Evolutionary conservation across 2,797 vertebrate genomes (phyloP).

Genomic region (Glossophaga mutica): DNA sequence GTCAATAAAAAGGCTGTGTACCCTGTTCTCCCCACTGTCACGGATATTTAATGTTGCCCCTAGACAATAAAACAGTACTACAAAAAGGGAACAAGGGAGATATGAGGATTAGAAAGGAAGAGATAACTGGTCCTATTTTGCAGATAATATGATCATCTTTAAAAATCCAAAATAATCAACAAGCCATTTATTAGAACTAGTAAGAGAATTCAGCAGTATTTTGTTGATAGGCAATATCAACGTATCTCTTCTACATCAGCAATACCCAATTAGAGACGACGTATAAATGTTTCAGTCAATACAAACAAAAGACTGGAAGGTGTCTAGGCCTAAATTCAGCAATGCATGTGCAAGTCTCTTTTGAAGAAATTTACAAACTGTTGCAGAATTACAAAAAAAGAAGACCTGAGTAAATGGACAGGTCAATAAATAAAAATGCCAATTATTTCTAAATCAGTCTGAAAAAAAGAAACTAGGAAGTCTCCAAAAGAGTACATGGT

Average conservation of each 20-base stretch:
- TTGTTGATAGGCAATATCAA: background rate
- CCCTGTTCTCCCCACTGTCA: background rate
- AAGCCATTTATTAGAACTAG: background rate
- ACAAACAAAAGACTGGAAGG: background rate
- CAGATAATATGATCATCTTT: background rate
- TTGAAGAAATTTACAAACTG: conserved; percentile 10
- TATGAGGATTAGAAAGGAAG: background rate
- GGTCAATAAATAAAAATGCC: conserved; percentile 10
- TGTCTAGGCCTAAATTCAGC: background rate
- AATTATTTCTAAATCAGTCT: background rate
- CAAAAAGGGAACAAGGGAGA: background rate
- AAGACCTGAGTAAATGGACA: background rate
- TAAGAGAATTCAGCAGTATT: background rate
- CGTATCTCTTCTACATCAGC: background rate
- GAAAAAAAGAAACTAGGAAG: background rate
- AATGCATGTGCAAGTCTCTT: background rate
- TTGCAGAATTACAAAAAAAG: background rate
- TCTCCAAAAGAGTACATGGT: background rate
- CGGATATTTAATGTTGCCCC: background rate
- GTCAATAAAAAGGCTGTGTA: background rate
- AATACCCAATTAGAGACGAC: background rate
- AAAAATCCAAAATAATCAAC: background rate
- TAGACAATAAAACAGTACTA: background rate
- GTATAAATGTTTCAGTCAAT: background rate
- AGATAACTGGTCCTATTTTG: background rate